Conservation (phyloP, 1,140 invertebrate species). For the Anagrus nilaparvatae region DNA sequence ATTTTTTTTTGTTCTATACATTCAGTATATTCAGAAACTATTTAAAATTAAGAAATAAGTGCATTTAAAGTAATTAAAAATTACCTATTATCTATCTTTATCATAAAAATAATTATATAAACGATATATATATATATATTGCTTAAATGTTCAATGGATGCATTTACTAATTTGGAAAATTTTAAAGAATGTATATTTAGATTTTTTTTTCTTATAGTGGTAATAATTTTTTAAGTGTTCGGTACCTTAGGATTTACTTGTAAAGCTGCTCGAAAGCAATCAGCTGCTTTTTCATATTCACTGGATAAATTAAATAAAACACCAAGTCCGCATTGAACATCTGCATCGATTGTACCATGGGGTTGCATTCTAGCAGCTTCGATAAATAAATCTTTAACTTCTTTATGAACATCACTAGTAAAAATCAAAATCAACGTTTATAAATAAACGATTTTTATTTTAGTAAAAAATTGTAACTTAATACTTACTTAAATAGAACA, state of each 20-base stretch:
- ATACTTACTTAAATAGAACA: slow-evolving; percentile 32
- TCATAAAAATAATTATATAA: too few relatives aligned
- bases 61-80: too few relatives aligned
- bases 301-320: slow-evolving; percentile 90
- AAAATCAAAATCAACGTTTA: too few relatives aligned
- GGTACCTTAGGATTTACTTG: slow-evolving; percentile 69
- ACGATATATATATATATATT: too few relatives aligned
- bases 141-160: too few relatives aligned
- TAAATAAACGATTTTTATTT: background rate
- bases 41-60: too few relatives aligned
- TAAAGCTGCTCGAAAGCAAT: slow-evolving; percentile 88
- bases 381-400: slow-evolving; percentile 74
- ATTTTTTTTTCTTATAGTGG: slow-evolving; percentile 7
- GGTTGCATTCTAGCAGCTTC: slow-evolving; percentile 75
- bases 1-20: too few relatives aligned
- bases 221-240: slow-evolving; percentile 23
- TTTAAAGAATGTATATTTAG: slow-evolving; percentile 9
- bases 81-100: too few relatives aligned
- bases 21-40: too few relatives aligned
- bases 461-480: slow-evolving; percentile 10
- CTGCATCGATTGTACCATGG: slow-evolving; percentile 68
- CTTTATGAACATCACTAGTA: slow-evolving; percentile 49
- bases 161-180: slow-evolving; percentile 3
- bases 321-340: slow-evolving; percentile 90
- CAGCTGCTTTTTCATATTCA: slow-evolving; percentile 92